Evolutionary conservation across 2,888 invertebrate genomes (phyloP).

Genomic region (Pediacus dermestoides): DNA sequence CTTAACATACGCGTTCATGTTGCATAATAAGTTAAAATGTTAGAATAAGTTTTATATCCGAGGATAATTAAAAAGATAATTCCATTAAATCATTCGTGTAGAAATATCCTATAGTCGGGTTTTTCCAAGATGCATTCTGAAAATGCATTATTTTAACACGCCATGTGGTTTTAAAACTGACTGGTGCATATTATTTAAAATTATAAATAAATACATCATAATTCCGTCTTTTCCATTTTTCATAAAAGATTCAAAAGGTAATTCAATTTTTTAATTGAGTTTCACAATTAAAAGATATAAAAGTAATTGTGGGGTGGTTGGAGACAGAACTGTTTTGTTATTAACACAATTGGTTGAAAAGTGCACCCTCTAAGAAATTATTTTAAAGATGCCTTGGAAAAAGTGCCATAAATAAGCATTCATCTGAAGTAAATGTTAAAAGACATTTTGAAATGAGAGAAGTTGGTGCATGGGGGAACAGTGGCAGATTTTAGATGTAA

Average conservation of each 20-base stretch:
- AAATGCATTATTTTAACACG: too few relatives aligned
- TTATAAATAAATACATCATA: too few relatives aligned
- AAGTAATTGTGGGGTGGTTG: conserved; percentile 12
- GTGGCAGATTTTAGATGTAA: conserved; percentile 27
- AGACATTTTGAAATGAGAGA: conserved; percentile 34
- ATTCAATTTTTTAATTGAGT: conserved; percentile 16
- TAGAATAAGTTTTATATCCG: too few relatives aligned
- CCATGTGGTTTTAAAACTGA: too few relatives aligned
- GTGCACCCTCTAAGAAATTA: conserved; percentile 18
- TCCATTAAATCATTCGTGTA: too few relatives aligned
- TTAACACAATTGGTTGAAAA: conserved; percentile 25
- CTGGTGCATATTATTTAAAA: too few relatives aligned
- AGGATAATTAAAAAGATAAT: too few relatives aligned
- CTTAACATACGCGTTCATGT: not conserved
- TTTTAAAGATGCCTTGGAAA: conserved; percentile 22
- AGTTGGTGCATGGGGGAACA: conserved; percentile 25
- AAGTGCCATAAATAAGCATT: conserved; percentile 35
- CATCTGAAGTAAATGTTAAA: conserved; percentile 32
- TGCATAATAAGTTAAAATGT: too few relatives aligned
- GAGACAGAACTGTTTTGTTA: conserved; percentile 17
- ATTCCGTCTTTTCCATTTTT: too few relatives aligned
- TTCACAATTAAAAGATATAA: conserved; percentile 14
- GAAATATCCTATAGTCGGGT: too few relatives aligned
- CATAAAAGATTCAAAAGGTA: too few relatives aligned
- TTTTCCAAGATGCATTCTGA: too few relatives aligned